A percentile compares a stretch with the other conserved stretches of the same genome.
phyloP scores from a whole-genome alignment of 1,140 invertebrate species.

The Muscidifurax raptorellus region DNA sequence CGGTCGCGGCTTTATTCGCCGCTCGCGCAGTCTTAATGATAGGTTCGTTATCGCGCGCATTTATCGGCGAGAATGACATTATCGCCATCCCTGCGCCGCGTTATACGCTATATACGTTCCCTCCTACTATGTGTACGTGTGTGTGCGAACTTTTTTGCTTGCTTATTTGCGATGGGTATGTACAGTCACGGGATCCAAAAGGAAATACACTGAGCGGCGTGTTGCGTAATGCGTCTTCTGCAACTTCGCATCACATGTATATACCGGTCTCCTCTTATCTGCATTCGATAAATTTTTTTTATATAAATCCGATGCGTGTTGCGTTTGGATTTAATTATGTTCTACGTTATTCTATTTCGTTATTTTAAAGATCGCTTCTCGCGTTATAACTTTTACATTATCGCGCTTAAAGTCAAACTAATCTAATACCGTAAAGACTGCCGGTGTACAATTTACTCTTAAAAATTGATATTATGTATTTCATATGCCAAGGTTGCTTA shows the following conservation, averaged over 20 bases:
- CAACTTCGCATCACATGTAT: background rate
- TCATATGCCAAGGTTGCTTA: too few species aligned
- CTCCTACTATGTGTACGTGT: background rate
- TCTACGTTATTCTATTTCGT: background rate
- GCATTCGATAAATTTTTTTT: background rate
- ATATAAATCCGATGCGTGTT: too few species aligned
- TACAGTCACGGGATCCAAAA: background rate
- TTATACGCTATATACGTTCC: background rate
- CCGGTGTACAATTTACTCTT: too few species aligned
- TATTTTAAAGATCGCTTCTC: background rate
- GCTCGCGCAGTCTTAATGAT: constrained; percentile 10
- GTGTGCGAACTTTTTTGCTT: background rate
- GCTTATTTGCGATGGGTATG: background rate
- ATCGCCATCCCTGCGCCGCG: background rate
- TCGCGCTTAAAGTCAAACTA: too few species aligned
- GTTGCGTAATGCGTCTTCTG: background rate
- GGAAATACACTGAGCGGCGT: background rate
- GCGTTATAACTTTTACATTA: background rate
- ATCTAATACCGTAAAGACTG: too few species aligned
- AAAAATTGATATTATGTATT: too few species aligned
- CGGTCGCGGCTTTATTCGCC: background rate
- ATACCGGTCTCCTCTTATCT: background rate
- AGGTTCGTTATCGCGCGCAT: constrained; percentile 36
- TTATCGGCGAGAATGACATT: constrained; percentile 37
- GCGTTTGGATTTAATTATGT: too few species aligned